These are phyloP conservation scores for Colius striatus DNA, from an alignment of 2,113 vertebrate species.

Conservation along the genomic window DNA sequence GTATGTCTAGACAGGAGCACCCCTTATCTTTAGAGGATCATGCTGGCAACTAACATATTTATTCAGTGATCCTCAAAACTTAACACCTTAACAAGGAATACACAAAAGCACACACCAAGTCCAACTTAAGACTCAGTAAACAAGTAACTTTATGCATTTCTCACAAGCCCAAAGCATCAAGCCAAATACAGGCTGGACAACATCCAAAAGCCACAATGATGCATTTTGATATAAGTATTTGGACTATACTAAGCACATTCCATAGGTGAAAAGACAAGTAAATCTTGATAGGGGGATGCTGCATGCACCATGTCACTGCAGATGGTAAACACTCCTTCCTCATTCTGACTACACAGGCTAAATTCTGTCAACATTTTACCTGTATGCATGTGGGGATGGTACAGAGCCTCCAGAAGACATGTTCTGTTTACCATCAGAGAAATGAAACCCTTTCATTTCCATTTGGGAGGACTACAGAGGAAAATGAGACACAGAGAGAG, in stretches of 20 bases:
- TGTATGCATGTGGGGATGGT: constrained; percentile 85
- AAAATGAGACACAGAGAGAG: neutral
- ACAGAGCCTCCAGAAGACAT: constrained; percentile 84
- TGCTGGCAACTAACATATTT: neutral
- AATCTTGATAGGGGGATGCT: neutral
- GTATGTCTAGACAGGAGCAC: neutral
- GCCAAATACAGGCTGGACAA: neutral
- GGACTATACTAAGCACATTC: neutral
- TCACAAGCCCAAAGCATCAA: neutral
- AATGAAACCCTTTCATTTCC: constrained; percentile 98
- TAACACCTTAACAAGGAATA: neutral
- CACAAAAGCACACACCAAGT: neutral
- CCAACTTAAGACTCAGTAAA: neutral
- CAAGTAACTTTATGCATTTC: neutral
- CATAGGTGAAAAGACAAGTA: neutral
- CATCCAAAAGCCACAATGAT: neutral
- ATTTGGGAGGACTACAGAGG: constrained; percentile 87
- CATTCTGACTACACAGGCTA: neutral
- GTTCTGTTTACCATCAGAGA: constrained; percentile 89
- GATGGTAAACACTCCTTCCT: neutral
- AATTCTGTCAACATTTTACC: constrained; percentile 72
- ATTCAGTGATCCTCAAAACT: neutral
- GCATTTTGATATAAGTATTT: neutral
- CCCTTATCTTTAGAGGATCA: neutral
- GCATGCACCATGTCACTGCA: neutral